phyloP scores from a whole-genome alignment of 2,888 invertebrate genomes.

The Ormyrus pomaceus region DNA sequence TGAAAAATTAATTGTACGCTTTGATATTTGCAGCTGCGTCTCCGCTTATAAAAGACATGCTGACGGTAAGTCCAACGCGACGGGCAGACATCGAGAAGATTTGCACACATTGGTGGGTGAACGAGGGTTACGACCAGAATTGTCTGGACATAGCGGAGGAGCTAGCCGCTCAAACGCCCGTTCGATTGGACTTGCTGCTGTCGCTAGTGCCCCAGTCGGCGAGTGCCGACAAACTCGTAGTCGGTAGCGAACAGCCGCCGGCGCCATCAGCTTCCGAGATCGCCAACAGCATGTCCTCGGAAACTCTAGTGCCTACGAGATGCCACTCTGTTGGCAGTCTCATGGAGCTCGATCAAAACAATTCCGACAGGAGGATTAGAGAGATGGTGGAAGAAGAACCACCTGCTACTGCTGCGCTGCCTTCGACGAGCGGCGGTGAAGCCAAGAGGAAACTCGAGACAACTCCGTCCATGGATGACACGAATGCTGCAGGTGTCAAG shows the following conservation, averaged over 20 bases:
- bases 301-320: slow-evolving; percentile 72
- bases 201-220: slow-evolving; percentile 88
- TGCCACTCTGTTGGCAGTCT: slow-evolving; percentile 85
- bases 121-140: slow-evolving; percentile 87
- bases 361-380: slow-evolving; percentile 84
- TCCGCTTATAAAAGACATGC: slow-evolving; percentile 94
- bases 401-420: slow-evolving; percentile 72
- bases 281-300: slow-evolving; percentile 64
- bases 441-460: slow-evolving; percentile 82
- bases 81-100: slow-evolving; percentile 96
- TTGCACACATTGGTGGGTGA: slow-evolving; percentile 98
- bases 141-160: slow-evolving; percentile 92
- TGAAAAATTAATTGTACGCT: not conserved
- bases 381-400: slow-evolving; percentile 79
- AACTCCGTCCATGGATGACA: slow-evolving; percentile 43
- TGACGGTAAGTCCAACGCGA: slow-evolving; percentile 92
- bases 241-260: slow-evolving; percentile 76
- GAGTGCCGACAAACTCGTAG: slow-evolving; percentile 83
- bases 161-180: slow-evolving; percentile 93
- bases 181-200: slow-evolving; percentile 89
- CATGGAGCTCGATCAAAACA: slow-evolving; percentile 83
- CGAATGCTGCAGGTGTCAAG: slow-evolving; percentile 70
- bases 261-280: slow-evolving; percentile 36
- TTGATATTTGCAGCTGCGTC: slow-evolving; percentile 86
- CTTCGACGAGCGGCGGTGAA: slow-evolving; percentile 71